phyloP scores from a whole-genome alignment of 1,140 invertebrate genomes.

The Nomia melanderi region DNA sequence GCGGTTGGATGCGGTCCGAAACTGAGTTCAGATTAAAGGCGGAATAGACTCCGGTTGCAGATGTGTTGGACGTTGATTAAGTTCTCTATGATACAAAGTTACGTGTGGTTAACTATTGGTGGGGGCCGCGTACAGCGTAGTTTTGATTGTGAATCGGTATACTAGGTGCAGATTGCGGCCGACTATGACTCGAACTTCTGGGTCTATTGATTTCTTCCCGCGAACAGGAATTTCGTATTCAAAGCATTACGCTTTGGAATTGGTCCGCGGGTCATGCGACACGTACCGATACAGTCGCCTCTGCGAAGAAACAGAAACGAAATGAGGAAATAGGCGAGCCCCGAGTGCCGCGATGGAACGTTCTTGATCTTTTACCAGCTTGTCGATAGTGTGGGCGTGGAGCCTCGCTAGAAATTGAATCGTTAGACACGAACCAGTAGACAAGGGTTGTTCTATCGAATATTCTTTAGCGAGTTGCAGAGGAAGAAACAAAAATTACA shows the following conservation, averaged over 20 bases:
- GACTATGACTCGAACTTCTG: conserved; percentile 23
- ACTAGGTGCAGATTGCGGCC: conserved; percentile 48
- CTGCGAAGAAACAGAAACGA: conserved; percentile 21
- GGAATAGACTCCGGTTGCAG: conserved; percentile 28
- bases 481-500: too few species aligned
- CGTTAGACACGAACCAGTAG: too few species aligned
- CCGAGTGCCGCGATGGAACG: background rate
- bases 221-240: conserved; percentile 37
- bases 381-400: background rate
- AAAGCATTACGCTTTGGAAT: conserved; percentile 35
- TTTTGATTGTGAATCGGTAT: conserved; percentile 44
- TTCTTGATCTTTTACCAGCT: background rate
- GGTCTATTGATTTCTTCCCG: conserved; percentile 51
- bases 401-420: too few species aligned
- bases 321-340: background rate
- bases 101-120: conserved; percentile 31
- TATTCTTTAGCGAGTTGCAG: too few species aligned
- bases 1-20: conserved; percentile 35
- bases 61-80: conserved; percentile 53
- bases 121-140: background rate
- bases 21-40: conserved; percentile 36
- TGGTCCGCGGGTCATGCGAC: conserved; percentile 27
- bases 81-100: conserved; percentile 49
- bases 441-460: too few species aligned
- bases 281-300: conserved; percentile 18